Conservation (phyloP, 2,888 invertebrate species). For the Amblyjoppa proteus region DNA sequence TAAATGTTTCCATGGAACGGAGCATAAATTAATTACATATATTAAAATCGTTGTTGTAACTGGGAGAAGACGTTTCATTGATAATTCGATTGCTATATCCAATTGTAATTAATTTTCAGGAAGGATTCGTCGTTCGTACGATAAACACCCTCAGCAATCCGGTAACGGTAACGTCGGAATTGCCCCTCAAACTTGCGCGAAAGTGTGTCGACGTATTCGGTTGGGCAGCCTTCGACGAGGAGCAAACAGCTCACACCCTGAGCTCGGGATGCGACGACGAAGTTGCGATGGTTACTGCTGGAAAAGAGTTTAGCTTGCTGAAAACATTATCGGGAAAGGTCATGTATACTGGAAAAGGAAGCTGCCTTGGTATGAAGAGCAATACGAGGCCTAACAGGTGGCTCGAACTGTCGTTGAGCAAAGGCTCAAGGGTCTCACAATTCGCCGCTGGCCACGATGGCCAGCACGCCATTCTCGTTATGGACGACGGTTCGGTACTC, state of each 20-base stretch:
- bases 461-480: slow-evolving; percentile 94
- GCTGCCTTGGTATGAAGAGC: slow-evolving; percentile 93
- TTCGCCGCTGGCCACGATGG: slow-evolving; percentile 97
- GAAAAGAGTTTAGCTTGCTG: slow-evolving; percentile 96
- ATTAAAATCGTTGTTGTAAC: background rate
- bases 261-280: slow-evolving; percentile 91
- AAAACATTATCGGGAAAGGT: slow-evolving; percentile 95
- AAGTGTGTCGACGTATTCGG: slow-evolving; percentile 93
- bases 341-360: slow-evolving; percentile 94
- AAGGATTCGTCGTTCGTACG: slow-evolving; percentile 92
- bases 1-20: background rate
- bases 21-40: background rate
- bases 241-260: slow-evolving; percentile 85
- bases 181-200: slow-evolving; percentile 91
- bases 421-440: slow-evolving; percentile 91
- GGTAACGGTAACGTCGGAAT: slow-evolving; percentile 86
- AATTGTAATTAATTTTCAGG: slow-evolving; percentile 85
- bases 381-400: slow-evolving; percentile 87
- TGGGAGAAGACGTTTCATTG: background rate
- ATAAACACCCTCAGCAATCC: slow-evolving; percentile 88
- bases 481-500: slow-evolving; percentile 96
- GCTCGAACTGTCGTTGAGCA: slow-evolving; percentile 89
- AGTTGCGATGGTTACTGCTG: slow-evolving; percentile 91
- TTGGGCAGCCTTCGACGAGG: slow-evolving; percentile 90
- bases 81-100: background rate